phyloP scores from a whole-genome alignment of 2,888 invertebrate species.

The Carpatolechia fugitivella region DNA sequence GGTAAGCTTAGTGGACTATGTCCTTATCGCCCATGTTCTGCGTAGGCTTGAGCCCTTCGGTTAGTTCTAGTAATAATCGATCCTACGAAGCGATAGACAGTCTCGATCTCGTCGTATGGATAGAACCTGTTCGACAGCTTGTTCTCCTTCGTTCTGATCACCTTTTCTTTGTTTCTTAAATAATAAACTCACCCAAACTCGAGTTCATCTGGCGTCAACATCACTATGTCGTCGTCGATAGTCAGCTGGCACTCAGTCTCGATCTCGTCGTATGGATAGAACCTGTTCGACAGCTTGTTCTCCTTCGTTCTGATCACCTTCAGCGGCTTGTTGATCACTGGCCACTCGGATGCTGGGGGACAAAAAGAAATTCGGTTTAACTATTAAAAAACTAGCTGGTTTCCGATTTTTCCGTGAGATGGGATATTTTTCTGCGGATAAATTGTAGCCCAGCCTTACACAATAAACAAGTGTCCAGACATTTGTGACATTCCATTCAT shows the following conservation, averaged over 20 bases:
- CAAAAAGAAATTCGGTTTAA: no score
- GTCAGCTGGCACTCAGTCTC: slow-evolving; percentile 97
- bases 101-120: slow-evolving; percentile 97
- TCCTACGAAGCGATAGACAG: no score
- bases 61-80: no score
- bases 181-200: slow-evolving; percentile 91
- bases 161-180: not conserved
- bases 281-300: slow-evolving; percentile 96
- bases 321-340: slow-evolving; percentile 91
- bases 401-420: not conserved
- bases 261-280: slow-evolving; percentile 97
- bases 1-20: no score
- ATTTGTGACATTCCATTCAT: no score
- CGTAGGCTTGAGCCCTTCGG: no score
- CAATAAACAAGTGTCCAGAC: no score
- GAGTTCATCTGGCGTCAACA: slow-evolving; percentile 96
- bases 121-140: slow-evolving; percentile 97
- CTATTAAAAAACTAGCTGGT: not conserved
- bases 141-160: slow-evolving; percentile 92
- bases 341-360: slow-evolving; percentile 90
- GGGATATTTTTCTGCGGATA: no score
- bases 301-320: slow-evolving; percentile 94
- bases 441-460: no score
- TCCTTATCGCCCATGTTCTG: no score
- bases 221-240: slow-evolving; percentile 97